Base-by-base conservation (phyloP, 2,888 invertebrate species). In the Lampropteryx suffumata region DNA sequence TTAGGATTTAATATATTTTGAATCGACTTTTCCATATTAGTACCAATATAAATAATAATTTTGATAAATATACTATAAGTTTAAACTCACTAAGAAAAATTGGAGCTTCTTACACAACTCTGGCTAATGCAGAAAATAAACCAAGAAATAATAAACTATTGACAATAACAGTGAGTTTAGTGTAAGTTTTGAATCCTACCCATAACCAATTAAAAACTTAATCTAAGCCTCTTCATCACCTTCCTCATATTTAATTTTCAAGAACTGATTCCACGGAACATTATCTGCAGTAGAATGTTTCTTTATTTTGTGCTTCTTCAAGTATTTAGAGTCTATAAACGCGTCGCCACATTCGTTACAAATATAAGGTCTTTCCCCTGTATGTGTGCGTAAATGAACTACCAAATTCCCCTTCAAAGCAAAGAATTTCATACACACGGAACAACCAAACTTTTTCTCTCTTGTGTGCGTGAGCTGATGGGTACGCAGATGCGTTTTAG, bases 401-500 rank as follows among this genome's bases (percentile, higher is more conserved):
- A 91, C 90, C 29, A 91, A 69, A 57, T 91, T 91, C 0, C 91
- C 91, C 69, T 91, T 91, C 2, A 91, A 57, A 0, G 91, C 90
- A 69, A 91, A 91, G 71, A 90, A 91, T 48, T 91, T 91, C 90
- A 90, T 85, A 60, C 91, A 91, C 32, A 90, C 85, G 0, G 91
- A 90, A 60, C 91, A 91, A 0, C 91, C 90, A 71, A 91, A 91
- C 53, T 89, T 88, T 64, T 90, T 91, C 47, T 91, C 91, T 8
- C 91, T 74, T 0, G 91, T 91, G 54, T 91, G 91, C 7, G 91
- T 91, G 1, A 91, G 67, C 58, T 91, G 91, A 57, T 91, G 91
- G 1, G 91, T 91, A 2, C 90, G 61, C 39, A 91, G 65, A 67
- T 91, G 91, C 0, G 91, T 90, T 67, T 90, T 90, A 0, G 91